Evolutionary conservation across 2,888 invertebrate genomes (phyloP), one percentile per base, ranked within the genome.

Genomic region (Synanthedon andrenaeformis): DNA sequence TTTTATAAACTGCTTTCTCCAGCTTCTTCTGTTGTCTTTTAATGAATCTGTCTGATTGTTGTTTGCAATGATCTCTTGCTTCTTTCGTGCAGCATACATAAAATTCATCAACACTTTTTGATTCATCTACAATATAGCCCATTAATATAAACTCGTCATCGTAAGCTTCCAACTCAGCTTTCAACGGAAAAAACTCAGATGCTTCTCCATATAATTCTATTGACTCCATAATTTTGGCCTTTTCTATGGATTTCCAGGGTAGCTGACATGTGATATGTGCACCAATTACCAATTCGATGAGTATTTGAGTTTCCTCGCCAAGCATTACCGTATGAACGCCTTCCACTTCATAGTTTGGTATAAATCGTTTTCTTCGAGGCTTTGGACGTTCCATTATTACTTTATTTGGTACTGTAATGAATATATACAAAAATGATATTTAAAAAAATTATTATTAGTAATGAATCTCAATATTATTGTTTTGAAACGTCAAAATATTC

Each of bases 161-260:
- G 54, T 86, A 84, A 0, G 67, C 74, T 54, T 80, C 74, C 52
- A 90, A 67, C 14, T 78, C 66, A 13, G 80, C 73, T 56, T 70
- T 76, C 5, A 90, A 55, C 1, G 70, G 60, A 19, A 70, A 78
- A 41, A 88, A 79, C 55, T 89, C 88, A 0, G 89, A 87, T 1
- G 80, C 58, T 57, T 89, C 89, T 13, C 89, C 89, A 49, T 90
- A 85, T 0, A 89, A 58, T 3, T 91, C 90, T 51, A 94, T 83
- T 53, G 89, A 84, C 62, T 93, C 92, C 52, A 90, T 81, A 1
- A 94, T 78, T 50, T 89, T 79, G 41, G 89, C 88, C 70, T 90
- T 93, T 17, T 79, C 80, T 0, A 94, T 79, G 56, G 82, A 85
- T 57, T 91, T 91, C 94, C 94, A 94, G 0, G 94, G 94, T 64